phyloP scores from a whole-genome alignment of 2,113 vertebrate genomes.

The Glaucidium brasilianum region DNA sequence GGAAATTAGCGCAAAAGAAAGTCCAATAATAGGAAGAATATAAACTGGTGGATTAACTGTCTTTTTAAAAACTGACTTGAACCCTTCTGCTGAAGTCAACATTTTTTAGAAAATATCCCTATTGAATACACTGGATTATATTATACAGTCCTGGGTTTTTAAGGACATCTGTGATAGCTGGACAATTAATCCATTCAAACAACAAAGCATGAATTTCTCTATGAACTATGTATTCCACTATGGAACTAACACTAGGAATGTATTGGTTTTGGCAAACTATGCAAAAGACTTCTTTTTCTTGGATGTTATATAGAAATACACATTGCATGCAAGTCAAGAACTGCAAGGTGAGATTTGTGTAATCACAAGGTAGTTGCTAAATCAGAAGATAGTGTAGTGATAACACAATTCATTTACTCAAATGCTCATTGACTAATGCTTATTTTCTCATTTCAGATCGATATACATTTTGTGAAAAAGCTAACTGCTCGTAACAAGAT shows the following conservation, averaged over 20 bases:
- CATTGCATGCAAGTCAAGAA: neutral
- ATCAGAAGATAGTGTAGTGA: neutral
- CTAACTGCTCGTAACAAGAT: neutral
- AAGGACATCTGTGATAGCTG: neutral
- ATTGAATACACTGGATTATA: neutral
- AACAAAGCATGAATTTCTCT: neutral
- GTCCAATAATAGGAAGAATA: neutral
- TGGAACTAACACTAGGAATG: neutral
- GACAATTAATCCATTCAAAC: neutral
- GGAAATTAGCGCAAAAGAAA: neutral
- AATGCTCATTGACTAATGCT: neutral
- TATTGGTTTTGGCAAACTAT: neutral
- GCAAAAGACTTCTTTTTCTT: neutral
- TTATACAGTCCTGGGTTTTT: neutral
- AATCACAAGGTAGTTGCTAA: neutral
- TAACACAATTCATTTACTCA: neutral
- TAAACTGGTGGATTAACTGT: neutral
- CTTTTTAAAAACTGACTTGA: neutral
- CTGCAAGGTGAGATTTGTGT: neutral
- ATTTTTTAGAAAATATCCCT: neutral
- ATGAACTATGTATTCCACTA: neutral
- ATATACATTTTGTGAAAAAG: neutral
- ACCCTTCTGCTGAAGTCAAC: neutral
- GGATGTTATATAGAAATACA: neutral
- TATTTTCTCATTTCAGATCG: neutral